Conservation (phyloP, 2,113 vertebrate species). For the Holacanthus passer region DNA sequence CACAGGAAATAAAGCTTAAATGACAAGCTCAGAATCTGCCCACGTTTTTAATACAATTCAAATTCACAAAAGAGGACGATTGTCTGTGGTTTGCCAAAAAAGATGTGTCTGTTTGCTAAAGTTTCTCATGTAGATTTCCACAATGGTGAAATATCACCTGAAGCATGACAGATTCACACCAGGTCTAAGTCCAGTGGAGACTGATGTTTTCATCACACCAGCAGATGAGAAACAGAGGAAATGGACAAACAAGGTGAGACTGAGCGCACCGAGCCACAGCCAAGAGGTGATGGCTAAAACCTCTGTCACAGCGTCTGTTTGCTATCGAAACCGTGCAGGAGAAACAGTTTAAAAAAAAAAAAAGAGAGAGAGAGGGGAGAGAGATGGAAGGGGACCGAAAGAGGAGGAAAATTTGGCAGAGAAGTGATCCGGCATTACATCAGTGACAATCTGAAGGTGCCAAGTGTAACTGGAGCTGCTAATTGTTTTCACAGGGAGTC, state of each 20-base stretch:
- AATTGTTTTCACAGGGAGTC: constrained; percentile 79
- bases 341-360: constrained; percentile 44
- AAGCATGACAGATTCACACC: constrained; percentile 24
- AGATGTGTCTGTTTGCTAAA: not conserved
- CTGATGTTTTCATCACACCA: constrained; percentile 57
- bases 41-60: not conserved
- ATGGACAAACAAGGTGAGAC: constrained; percentile 70
- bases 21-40: not conserved
- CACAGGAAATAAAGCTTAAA: constrained; percentile 3
- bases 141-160: constrained; percentile 28
- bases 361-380: not conserved
- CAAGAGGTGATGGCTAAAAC: constrained; percentile 66
- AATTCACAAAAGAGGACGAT: not conserved
- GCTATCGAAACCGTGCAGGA: constrained; percentile 56
- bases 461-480: constrained; percentile 69
- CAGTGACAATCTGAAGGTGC: constrained; percentile 62
- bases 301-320: constrained; percentile 64
- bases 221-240: constrained; percentile 55
- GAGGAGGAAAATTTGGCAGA: constrained; percentile 63
- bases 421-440: constrained; percentile 70
- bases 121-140: not conserved
- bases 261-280: constrained; percentile 25
- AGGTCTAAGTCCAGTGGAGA: constrained; percentile 29
- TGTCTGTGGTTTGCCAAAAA: not conserved
- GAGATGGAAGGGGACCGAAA: constrained; percentile 40